These are phyloP conservation scores for Magallana angulata DNA, from an alignment of 1,140 invertebrate genomes.

Conservation along the genomic window DNA sequence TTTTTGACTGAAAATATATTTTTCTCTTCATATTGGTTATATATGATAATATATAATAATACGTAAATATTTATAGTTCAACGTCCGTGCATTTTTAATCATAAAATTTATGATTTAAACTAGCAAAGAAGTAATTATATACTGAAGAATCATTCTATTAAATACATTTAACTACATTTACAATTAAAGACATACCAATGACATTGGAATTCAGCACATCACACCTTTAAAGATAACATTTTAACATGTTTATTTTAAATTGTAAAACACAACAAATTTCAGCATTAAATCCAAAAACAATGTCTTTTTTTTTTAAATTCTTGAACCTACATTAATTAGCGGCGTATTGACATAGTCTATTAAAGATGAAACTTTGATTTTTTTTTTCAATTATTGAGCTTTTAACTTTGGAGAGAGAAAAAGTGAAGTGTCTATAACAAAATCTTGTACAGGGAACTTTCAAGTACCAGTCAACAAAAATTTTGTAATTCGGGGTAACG, in stretches of 20 bases:
- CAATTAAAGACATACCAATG: background rate
- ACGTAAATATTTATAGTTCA: background rate
- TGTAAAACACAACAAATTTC: background rate
- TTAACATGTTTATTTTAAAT: background rate
- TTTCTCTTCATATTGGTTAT: background rate
- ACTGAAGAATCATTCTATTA: background rate
- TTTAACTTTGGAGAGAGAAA: too few relatives aligned
- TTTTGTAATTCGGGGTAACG: too few relatives aligned
- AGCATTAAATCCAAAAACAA: background rate
- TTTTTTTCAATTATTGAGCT: too few relatives aligned
- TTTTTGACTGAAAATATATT: too few relatives aligned
- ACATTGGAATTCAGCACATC: constrained; percentile 19
- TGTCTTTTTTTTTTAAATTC: background rate
- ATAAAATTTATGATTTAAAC: background rate
- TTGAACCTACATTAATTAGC: too few relatives aligned
- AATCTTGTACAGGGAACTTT: background rate
- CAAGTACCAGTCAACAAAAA: background rate
- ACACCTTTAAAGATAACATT: background rate
- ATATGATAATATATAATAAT: background rate
- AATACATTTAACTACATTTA: background rate
- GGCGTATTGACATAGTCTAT: too few relatives aligned
- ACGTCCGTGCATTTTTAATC: background rate
- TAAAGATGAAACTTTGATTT: too few relatives aligned
- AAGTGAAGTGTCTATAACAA: background rate
- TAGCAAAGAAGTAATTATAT: background rate